Percentiles rank a stretch among this genome's conserved stretches.
phyloP scores from a whole-genome alignment of 2,888 invertebrate species.

The Nemurella pictetii region DNA sequence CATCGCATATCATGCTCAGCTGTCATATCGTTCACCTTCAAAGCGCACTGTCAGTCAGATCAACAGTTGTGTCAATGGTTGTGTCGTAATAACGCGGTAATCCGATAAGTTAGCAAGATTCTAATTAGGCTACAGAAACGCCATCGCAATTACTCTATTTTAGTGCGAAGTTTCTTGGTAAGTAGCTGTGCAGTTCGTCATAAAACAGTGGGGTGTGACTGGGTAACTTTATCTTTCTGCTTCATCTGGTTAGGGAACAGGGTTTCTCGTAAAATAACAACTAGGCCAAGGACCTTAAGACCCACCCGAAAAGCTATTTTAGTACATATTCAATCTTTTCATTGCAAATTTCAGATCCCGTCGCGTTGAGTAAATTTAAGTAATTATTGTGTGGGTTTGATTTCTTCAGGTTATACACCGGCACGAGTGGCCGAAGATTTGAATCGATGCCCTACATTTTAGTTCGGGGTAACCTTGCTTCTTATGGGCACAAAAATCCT shows the following conservation, averaged over 20 bases:
- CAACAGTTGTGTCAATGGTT: not conserved
- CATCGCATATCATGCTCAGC: not conserved
- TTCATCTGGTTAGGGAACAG: too few relatives aligned
- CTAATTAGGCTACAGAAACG: not conserved
- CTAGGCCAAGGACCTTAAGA: not conserved
- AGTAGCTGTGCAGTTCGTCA: not conserved
- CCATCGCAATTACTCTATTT: not conserved
- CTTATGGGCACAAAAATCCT: conserved; percentile 83
- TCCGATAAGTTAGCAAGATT: not conserved
- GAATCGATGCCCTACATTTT: conserved; percentile 83
- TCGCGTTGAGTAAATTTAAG: not conserved
- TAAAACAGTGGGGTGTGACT: not conserved
- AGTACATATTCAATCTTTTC: not conserved
- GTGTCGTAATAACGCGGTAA: not conserved
- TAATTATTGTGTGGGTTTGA: not conserved
- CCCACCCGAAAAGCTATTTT: not conserved
- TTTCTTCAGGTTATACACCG: not conserved
- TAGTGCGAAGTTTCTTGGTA: not conserved
- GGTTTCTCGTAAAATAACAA: conserved; percentile 6
- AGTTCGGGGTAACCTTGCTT: conserved; percentile 85
- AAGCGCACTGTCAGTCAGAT: not conserved
- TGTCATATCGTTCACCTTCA: not conserved
- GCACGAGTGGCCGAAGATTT: not conserved
- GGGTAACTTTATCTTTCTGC: not conserved
- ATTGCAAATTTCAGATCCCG: not conserved